Percentiles rank a stretch among this genome's conserved stretches.
These are phyloP conservation scores for Archivesica marissinica DNA, from an alignment of 1,140 invertebrate genomes.

Conservation along the genomic window DNA sequence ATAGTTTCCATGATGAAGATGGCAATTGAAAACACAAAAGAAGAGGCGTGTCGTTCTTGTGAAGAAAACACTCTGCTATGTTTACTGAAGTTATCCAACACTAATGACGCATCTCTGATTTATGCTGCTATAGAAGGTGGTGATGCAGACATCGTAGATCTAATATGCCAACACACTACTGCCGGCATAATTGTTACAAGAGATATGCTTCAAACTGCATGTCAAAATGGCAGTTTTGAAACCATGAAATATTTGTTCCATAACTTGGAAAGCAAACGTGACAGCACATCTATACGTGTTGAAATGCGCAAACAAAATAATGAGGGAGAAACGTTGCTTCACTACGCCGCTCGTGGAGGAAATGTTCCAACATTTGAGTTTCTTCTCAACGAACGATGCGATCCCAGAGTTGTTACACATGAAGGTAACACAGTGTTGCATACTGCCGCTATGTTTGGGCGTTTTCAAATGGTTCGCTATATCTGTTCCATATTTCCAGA, in stretches of 20 bases:
- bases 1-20: neutral
- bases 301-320: neutral
- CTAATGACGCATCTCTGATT: neutral
- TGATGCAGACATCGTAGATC: neutral
- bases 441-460: constrained; percentile 17
- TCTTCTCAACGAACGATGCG: constrained; percentile 4
- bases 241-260: neutral
- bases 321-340: constrained; percentile 26
- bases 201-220: constrained; percentile 9
- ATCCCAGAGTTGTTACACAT: neutral
- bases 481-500: constrained; percentile 1
- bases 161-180: neutral
- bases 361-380: neutral
- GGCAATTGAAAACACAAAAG: constrained; percentile 1
- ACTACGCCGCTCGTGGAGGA: constrained; percentile 12
- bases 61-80: neutral
- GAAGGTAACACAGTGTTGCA: constrained; percentile 34
- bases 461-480: constrained; percentile 6
- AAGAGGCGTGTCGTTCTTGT: neutral
- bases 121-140: constrained; percentile 7
- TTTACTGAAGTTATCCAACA: neutral
- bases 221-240: neutral
- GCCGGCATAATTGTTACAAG: neutral
- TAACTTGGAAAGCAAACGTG: neutral
- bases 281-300: neutral